These are phyloP conservation scores for Aplysia californica DNA, from an alignment of 1,140 invertebrate species.

Conservation along the genomic window DNA sequence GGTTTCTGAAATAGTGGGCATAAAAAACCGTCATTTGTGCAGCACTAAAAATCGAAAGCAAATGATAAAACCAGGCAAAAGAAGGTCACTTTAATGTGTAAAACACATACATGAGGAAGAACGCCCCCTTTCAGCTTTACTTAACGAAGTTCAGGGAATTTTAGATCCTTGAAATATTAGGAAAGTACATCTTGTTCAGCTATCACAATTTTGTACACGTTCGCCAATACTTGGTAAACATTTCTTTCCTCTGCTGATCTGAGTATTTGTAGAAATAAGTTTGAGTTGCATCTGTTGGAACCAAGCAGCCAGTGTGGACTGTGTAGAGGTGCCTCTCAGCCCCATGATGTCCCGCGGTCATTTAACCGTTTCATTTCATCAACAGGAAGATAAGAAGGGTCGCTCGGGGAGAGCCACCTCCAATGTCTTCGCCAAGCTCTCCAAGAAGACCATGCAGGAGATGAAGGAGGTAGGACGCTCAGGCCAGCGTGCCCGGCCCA, in stretches of 20 bases:
- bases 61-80: no score
- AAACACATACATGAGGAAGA: no score
- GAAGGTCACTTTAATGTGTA: no score
- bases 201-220: not conserved
- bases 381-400: conserved; percentile 19
- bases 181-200: not conserved
- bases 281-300: not conserved
- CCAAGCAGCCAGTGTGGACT: not conserved
- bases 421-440: conserved; percentile 65
- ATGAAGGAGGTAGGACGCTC: conserved; percentile 79
- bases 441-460: conserved; percentile 72
- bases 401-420: conserved; percentile 57
- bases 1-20: no score
- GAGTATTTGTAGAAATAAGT: no score
- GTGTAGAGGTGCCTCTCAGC: not conserved
- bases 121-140: not conserved
- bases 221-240: not conserved
- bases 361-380: not conserved
- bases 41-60: no score
- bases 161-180: not conserved
- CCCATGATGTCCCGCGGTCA: not conserved
- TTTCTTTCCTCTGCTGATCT: no score
- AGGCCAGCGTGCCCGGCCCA: conserved; percentile 7
- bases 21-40: no score
- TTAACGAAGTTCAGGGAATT: not conserved